A percentile compares a stretch with the other conserved stretches of the same genome.
phyloP scores from a whole-genome alignment of 2,797 vertebrate species.

The Acanthurus leucopareius region DNA sequence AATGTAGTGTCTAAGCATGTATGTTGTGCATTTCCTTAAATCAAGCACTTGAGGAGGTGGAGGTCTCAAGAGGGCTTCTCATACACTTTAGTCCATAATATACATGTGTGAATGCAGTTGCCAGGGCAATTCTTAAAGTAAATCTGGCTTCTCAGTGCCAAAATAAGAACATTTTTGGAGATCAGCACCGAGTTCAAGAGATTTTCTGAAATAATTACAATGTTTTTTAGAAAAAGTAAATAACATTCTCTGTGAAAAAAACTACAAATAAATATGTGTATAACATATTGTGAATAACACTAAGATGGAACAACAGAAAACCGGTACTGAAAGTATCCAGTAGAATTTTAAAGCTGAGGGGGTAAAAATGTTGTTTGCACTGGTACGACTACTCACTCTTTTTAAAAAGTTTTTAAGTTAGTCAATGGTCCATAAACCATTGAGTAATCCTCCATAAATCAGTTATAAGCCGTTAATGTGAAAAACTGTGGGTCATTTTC shows the following conservation, averaged over 20 bases:
- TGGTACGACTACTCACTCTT: too few relatives aligned
- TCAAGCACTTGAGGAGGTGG: constrained; percentile 53
- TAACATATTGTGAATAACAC: neutral
- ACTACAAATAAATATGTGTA: constrained; percentile 28
- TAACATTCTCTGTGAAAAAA: constrained; percentile 21
- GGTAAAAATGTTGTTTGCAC: too few relatives aligned
- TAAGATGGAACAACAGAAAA: constrained; percentile 30
- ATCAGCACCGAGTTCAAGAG: neutral
- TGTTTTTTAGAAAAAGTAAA: constrained; percentile 29
- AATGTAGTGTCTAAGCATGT: constrained; percentile 19
- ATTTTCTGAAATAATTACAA: neutral
- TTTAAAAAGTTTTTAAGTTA: too few relatives aligned
- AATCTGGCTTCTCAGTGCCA: neutral
- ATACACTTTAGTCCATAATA: constrained; percentile 40
- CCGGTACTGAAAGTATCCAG: neutral
- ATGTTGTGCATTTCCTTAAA: constrained; percentile 46
- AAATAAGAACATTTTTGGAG: constrained; percentile 6
- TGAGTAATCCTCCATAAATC: neutral
- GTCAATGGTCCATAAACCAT: neutral
- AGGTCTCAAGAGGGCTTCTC: constrained; percentile 42
- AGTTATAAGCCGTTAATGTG: too few relatives aligned
- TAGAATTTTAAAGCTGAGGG: neutral
- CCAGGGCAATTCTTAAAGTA: constrained; percentile 1
- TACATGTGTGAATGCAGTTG: neutral
- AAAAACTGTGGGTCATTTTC: neutral